Evolutionary conservation across 2,797 vertebrate genomes (phyloP), one percentile per base, ranked within the genome.

Genomic region (Myripristis murdjan): DNA sequence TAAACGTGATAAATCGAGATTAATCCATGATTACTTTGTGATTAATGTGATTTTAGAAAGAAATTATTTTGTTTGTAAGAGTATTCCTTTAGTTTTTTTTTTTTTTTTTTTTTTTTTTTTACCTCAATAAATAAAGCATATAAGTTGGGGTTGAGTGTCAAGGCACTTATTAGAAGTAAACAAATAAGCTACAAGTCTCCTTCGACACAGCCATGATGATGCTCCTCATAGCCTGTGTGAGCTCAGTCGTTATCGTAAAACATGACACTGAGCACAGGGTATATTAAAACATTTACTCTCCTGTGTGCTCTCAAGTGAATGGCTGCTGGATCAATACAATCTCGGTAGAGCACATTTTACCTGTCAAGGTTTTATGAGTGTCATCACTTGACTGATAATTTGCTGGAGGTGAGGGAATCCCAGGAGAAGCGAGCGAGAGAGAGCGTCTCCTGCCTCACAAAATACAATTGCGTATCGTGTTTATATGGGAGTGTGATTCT

Each of bases 301-400:
- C 53, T 52, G 71, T 74, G 47, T 41, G 62, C 33, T 44, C 61
- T 57, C n/a, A 4, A n/a, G 8, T 55, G 70, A 70, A 79, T 6
- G 63, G 46, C 28, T 4, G 5, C 14, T 11, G 63, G 79, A 89
- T 87, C 89, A 26, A 86, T 89, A 66, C 70, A 55, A 79, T 81
- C 70, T 71, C 64, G 65, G 75, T 1, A 15, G 41, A 66, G 76
- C 74, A 46, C 59, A 43, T 0, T 65, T 54, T 58, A 33, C 66
- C 70, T 72, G 75, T 73, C 78, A 73, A 31, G 44, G 48, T 80
- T 86, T 88, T 87, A 84, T 59, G 76, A 76, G 74, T 0, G 44
- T 78, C 82, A 82, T 89, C 82, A 67, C 66, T 86, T 66, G 73
- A 79, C 65, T 48, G 68, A 88, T 87, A 59, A 81, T 88, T 83